Percentiles rank a stretch among this genome's conserved stretches.
phyloP scores from a whole-genome alignment of 2,888 invertebrate species.

The Matsumyia berberina region DNA sequence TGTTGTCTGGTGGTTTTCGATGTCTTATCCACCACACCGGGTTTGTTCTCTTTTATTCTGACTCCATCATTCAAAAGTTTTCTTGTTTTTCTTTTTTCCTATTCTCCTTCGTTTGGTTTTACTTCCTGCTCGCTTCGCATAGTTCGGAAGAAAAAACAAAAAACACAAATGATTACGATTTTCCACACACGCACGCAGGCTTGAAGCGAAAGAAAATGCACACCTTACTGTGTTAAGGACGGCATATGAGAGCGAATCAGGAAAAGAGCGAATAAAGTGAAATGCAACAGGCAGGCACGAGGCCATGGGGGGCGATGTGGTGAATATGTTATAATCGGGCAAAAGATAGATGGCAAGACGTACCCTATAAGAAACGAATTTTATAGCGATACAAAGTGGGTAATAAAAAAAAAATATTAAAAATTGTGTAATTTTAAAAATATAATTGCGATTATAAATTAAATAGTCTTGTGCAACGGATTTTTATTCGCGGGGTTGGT shows the following conservation, averaged over 20 bases:
- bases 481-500: neutral
- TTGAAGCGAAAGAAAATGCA: conserved; percentile 42
- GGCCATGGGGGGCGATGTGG: conserved; percentile 17
- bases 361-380: conserved; percentile 21
- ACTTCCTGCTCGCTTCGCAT: conserved; percentile 51
- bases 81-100: conserved; percentile 17
- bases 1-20: conserved; percentile 41
- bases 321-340: conserved; percentile 36
- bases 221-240: no score
- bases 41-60: conserved; percentile 6
- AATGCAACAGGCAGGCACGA: conserved; percentile 69
- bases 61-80: conserved; percentile 8
- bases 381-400: conserved; percentile 44
- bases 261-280: conserved; percentile 34
- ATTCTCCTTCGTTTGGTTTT: conserved; percentile 51
- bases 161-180: conserved; percentile 27
- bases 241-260: no score
- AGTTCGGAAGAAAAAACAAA: conserved; percentile 3
- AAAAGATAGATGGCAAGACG: neutral
- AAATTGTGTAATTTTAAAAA: conserved; percentile 28
- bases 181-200: conserved; percentile 19
- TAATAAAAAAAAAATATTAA: conserved; percentile 28
- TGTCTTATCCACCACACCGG: conserved; percentile 42
- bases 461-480: conserved; percentile 10
- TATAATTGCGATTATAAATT: conserved; percentile 13